Evolutionary conservation across 2,113 vertebrate genomes (phyloP).

Genomic region (Phyllostomus hastatus): DNA sequence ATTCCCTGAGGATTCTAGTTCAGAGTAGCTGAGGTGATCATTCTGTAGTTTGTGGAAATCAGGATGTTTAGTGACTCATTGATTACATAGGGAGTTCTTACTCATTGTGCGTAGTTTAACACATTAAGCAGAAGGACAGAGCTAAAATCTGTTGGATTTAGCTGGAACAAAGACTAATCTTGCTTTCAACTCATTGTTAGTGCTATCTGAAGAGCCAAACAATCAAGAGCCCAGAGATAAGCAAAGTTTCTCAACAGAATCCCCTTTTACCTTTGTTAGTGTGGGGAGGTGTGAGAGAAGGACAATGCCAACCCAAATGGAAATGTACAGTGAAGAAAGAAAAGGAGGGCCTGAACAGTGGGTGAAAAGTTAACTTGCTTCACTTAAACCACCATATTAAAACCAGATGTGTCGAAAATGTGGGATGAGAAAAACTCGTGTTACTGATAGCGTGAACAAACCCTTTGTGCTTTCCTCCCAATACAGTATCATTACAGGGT

Average conservation of each 20-base stretch:
- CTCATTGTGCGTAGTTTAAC: conserved; percentile 28
- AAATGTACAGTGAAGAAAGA: conserved; percentile 20
- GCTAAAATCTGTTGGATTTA: conserved; percentile 40
- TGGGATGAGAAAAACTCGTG: conserved; percentile 63
- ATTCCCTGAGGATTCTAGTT: not conserved
- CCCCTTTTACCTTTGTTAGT: not conserved
- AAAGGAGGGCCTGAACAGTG: conserved; percentile 51
- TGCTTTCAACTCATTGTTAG: conserved; percentile 41
- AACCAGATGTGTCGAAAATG: conserved; percentile 65
- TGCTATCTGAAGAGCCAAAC: conserved; percentile 53
- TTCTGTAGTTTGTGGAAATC: conserved; percentile 37
- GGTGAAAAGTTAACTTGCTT: conserved; percentile 61
- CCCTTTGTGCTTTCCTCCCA: conserved; percentile 66
- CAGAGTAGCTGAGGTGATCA: conserved; percentile 2
- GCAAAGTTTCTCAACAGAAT: conserved; percentile 21
- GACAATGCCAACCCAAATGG: conserved; percentile 32
- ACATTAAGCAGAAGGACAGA: conserved; percentile 47
- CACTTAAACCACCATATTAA: conserved; percentile 59
- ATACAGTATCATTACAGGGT: conserved; percentile 55
- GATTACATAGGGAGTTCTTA: conserved; percentile 25
- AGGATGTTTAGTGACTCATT: conserved; percentile 21
- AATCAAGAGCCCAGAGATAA: conserved; percentile 51
- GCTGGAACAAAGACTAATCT: conserved; percentile 39
- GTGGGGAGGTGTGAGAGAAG: not conserved
- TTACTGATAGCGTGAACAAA: conserved; percentile 61